Conservation (phyloP, 1,140 invertebrate species). For the Danaus melanippus region DNA sequence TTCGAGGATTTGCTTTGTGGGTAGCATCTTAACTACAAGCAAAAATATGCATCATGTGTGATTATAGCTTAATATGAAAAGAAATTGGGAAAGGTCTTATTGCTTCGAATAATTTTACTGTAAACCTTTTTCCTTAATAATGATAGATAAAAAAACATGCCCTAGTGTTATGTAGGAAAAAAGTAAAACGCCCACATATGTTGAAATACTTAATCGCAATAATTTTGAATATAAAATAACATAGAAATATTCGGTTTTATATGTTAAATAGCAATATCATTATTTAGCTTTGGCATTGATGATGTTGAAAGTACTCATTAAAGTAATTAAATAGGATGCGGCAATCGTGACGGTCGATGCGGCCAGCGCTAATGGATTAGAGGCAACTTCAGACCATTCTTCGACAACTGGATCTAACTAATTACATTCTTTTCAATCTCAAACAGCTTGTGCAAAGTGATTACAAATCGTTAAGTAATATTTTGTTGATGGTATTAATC, state of each 20-base stretch:
- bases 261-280: background rate
- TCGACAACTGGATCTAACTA: constrained; percentile 13
- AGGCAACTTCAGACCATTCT: constrained; percentile 12
- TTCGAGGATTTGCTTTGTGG: constrained; percentile 7
- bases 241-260: constrained; percentile 10
- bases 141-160: no score
- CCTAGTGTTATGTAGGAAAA: constrained; percentile 1
- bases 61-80: background rate
- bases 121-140: no score
- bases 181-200: constrained; percentile 7
- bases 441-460: background rate
- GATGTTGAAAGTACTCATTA: constrained; percentile 10
- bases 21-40: background rate
- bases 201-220: constrained; percentile 4
- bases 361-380: constrained; percentile 18
- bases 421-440: background rate
- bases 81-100: no score
- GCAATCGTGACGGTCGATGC: constrained; percentile 13
- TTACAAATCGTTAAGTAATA: no score
- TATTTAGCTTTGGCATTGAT: no score
- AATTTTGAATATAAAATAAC: constrained; percentile 3
- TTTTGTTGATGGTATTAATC: no score
- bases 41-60: background rate
- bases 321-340: constrained; percentile 19
- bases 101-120: no score